Percentiles rank a stretch among this genome's conserved stretches.
These are phyloP conservation scores for Champsocephalus esox DNA, from an alignment of 2,797 vertebrate genomes.

Conservation along the genomic window DNA sequence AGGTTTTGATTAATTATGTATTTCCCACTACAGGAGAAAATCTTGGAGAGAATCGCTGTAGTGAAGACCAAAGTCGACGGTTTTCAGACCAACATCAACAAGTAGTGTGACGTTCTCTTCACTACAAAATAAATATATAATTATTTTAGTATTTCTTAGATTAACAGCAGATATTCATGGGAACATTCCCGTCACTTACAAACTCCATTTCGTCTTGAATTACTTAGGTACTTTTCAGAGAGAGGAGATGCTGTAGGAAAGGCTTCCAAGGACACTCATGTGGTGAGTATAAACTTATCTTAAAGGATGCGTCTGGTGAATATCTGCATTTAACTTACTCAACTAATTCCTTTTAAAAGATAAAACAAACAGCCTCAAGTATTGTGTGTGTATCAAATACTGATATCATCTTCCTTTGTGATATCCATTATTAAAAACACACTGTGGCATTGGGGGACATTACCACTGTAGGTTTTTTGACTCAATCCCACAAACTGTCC, in stretches of 20 bases:
- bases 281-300: conserved; percentile 80
- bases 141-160: too few species aligned
- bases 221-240: conserved; percentile 88
- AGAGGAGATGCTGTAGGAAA: conserved; percentile 93
- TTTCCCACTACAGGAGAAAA: conserved; percentile 86
- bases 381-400: not conserved
- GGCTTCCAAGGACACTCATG: conserved; percentile 93
- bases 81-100: conserved; percentile 91
- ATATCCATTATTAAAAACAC: not conserved
- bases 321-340: not conserved
- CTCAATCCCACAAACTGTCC: too few species aligned
- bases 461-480: too few species aligned
- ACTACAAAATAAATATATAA: too few species aligned
- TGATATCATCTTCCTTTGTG: not conserved
- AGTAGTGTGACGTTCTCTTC: conserved; percentile 76
- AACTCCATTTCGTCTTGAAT: not conserved
- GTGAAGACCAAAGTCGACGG: conserved; percentile 91
- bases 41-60: conserved; percentile 89
- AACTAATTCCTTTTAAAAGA: too few species aligned
- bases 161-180: too few species aligned
- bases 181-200: too few species aligned
- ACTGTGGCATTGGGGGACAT: too few species aligned
- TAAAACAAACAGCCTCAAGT: not conserved
- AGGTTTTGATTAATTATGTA: not conserved
- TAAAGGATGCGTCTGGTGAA: too few species aligned